phyloP scores from a whole-genome alignment of 2,888 invertebrate species.

The Hyalella azteca region DNA sequence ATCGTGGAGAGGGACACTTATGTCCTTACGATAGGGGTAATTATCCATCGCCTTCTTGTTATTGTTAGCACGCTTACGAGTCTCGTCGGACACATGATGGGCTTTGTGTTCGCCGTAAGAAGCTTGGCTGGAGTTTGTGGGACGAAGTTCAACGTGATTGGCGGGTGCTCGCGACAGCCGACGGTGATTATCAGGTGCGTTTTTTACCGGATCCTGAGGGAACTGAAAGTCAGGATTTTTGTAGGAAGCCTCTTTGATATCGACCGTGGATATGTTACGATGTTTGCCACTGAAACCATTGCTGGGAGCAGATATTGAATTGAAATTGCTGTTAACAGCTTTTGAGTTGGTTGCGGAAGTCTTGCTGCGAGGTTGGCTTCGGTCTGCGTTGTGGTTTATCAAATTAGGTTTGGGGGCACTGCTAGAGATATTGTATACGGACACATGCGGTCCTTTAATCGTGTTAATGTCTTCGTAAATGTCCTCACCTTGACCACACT shows the following conservation, averaged over 20 bases:
- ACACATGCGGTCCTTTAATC: constrained; percentile 8
- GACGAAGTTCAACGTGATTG: constrained; percentile 12
- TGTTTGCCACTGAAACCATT: not conserved
- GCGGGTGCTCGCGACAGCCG: constrained; percentile 3
- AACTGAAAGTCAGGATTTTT: not conserved
- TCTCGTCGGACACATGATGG: not conserved
- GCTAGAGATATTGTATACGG: not conserved
- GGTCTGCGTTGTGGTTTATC: not conserved
- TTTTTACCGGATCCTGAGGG: not conserved
- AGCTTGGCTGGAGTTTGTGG: not conserved
- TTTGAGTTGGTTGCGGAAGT: not conserved
- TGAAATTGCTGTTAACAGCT: not conserved
- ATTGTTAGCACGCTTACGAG: not conserved
- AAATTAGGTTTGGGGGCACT: not conserved
- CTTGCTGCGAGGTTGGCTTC: not conserved
- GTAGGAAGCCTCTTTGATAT: constrained; percentile 9
- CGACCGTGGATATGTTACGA: constrained; percentile 11
- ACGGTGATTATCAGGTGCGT: not conserved
- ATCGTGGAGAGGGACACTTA: constrained; percentile 9
- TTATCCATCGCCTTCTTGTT: not conserved
- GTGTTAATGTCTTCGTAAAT: constrained; percentile 19
- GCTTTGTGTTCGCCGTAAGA: not conserved
- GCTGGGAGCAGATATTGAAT: not conserved
- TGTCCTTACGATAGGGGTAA: not conserved
- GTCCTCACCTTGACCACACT: not conserved